Conservation (phyloP, 2,797 vertebrate species). For the Orestias chungarensis region DNA sequence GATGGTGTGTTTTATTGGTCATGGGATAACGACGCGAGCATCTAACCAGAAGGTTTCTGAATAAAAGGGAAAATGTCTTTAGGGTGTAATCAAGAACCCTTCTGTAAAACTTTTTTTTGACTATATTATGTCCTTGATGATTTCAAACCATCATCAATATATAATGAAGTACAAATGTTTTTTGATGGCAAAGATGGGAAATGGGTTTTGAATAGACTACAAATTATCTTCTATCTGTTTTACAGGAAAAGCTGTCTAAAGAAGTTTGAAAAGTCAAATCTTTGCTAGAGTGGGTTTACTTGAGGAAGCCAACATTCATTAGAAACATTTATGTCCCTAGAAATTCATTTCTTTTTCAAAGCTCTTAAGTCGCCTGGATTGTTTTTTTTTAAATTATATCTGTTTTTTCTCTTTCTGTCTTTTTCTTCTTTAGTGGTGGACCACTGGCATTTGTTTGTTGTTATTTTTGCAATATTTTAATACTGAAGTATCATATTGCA, state of each 20-base stretch:
- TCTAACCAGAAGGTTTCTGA: background rate
- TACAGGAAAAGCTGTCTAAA: background rate
- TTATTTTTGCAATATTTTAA: conserved; percentile 13
- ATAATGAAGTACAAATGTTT: background rate
- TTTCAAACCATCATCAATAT: background rate
- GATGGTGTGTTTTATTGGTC: background rate
- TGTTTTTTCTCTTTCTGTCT: conserved; percentile 40
- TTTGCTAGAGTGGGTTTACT: background rate
- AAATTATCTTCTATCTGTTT: background rate
- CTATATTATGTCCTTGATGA: background rate
- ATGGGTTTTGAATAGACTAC: conserved; percentile 30
- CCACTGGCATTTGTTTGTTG: conserved; percentile 37
- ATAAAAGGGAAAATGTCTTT: too few relatives aligned
- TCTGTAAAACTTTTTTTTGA: too few relatives aligned
- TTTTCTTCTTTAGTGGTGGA: conserved; percentile 61
- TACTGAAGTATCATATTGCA: conserved; percentile 28
- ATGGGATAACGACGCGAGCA: background rate
- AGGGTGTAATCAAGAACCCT: too few relatives aligned
- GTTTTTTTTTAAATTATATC: conserved; percentile 16
- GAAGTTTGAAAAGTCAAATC: background rate
- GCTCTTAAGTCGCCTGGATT: background rate
- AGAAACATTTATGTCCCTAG: conserved; percentile 14
- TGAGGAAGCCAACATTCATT: background rate
- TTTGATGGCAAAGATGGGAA: conserved; percentile 46
- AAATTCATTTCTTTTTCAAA: conserved; percentile 22